Base-by-base conservation (phyloP, 1,140 invertebrate genomes). In the Geopemphigus sp. region DNA sequence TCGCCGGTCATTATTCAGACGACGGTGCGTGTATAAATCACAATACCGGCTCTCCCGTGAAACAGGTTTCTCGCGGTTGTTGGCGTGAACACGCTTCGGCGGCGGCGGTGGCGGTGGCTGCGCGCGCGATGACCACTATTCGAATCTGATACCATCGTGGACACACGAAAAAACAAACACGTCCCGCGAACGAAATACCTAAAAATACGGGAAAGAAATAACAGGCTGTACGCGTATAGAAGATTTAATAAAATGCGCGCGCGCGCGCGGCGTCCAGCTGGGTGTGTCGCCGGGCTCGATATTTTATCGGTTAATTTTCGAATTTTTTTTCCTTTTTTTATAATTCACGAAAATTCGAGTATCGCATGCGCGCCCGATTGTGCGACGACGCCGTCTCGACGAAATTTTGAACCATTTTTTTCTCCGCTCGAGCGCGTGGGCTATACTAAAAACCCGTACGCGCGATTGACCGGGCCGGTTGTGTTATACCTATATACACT, bases 1-100 rank as follows among this genome's bases (percentile, higher is more conserved):
- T 61, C 32, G 45, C 39, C 45, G 74, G 53, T 78, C 74, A 61
- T 78, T 63, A 78, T 78, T 78, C 74, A 78, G 74, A 78, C 57
- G 39, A 78, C 74, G 57, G 22, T 78, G 74, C 57, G 26, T 63
- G 74, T 78, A 78, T 78, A 78, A 78, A 78, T 78, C 74, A 78
- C 73, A 76, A 68, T 68, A 50, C 68, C 17, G 66, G 66, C 66
- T 68, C 54, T 39, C 57, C 56, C 8, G 57, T 26, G 39, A 45
- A 78, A 78, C 74, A 26, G 74, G 74, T 78, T 78, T 78, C 68
- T 72, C 68, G 50, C 50, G 47, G 68, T 72, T 68, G 66, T 68
- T 68, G 45, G 66, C 66, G 66, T 68, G 66, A 68, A 68, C 66
- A 68, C 19, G 19, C 73, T 29, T 53, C 70, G 17, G n/a, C 11